Conservation (phyloP, 1,140 invertebrate genomes). For the Elysia chlorotica region DNA sequence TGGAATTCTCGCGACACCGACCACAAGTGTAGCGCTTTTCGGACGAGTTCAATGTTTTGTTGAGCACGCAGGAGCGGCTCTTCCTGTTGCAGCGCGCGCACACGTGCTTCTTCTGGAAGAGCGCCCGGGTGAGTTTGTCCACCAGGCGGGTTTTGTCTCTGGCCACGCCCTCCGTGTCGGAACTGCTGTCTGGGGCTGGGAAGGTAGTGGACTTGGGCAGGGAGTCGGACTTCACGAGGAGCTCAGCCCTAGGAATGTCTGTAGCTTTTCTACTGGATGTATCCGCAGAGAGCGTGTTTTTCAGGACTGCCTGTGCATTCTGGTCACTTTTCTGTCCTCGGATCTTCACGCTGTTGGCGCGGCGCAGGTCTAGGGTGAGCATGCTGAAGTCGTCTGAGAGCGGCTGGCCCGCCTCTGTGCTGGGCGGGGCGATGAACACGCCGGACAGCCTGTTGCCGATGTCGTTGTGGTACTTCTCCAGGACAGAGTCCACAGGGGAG, state of each 20-base stretch:
- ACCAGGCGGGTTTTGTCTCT: neutral
- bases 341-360: neutral
- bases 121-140: conserved; percentile 9
- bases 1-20: neutral
- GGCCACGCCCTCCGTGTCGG: neutral
- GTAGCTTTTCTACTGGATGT: neutral
- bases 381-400: conserved; percentile 3
- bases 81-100: conserved; percentile 8
- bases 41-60: conserved; percentile 3
- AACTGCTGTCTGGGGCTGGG: neutral
- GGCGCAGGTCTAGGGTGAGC: conserved; percentile 12
- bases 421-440: neutral
- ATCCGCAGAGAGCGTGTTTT: neutral
- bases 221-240: neutral
- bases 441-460: conserved; percentile 15
- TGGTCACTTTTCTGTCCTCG: neutral
- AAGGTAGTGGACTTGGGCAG: neutral
- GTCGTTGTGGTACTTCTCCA: conserved; percentile 21
- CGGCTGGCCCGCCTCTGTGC: neutral
- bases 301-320: neutral
- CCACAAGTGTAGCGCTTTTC: conserved; percentile 17
- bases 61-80: conserved; percentile 13
- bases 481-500: neutral
- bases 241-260: no score
- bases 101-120: conserved; percentile 19